Percentiles rank a stretch among this genome's conserved stretches.
Evolutionary conservation across 2,113 vertebrate genomes (phyloP).

Genomic region (Aphelocoma coerulescens): DNA sequence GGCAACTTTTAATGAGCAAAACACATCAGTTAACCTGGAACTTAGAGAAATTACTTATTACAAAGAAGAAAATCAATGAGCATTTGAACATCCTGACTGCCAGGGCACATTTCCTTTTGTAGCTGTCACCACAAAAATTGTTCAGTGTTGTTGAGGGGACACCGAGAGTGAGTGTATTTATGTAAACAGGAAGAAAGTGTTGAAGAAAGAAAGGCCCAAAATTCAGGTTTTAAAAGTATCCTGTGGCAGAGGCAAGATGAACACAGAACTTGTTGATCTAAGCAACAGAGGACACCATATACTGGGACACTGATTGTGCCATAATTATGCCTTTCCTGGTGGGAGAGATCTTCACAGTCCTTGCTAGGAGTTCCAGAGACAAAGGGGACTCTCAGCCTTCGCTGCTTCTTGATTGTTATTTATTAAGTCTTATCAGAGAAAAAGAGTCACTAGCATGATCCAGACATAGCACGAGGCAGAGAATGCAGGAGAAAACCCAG

Average conservation of each 20-base stretch:
- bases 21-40: not conserved
- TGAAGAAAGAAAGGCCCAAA: not conserved
- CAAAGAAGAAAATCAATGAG: not conserved
- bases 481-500: too few species aligned
- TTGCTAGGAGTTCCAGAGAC: too few species aligned
- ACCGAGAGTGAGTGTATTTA: accelerated
- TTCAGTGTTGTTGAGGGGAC: not conserved
- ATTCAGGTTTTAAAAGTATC: not conserved
- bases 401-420: too few species aligned
- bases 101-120: not conserved
- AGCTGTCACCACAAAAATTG: not conserved
- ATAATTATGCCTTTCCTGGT: too few species aligned
- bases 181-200: not conserved
- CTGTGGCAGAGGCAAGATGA: not conserved
- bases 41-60: not conserved
- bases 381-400: too few species aligned
- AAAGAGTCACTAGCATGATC: too few species aligned
- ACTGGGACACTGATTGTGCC: too few species aligned
- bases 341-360: too few species aligned
- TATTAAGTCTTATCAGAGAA: too few species aligned
- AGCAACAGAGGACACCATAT: not conserved
- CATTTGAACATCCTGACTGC: not conserved
- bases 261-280: not conserved
- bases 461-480: too few species aligned
- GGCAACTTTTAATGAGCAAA: not conserved